Evolutionary conservation across 2,797 vertebrate species (phyloP).

Genomic region (Molossus alvarezi): DNA sequence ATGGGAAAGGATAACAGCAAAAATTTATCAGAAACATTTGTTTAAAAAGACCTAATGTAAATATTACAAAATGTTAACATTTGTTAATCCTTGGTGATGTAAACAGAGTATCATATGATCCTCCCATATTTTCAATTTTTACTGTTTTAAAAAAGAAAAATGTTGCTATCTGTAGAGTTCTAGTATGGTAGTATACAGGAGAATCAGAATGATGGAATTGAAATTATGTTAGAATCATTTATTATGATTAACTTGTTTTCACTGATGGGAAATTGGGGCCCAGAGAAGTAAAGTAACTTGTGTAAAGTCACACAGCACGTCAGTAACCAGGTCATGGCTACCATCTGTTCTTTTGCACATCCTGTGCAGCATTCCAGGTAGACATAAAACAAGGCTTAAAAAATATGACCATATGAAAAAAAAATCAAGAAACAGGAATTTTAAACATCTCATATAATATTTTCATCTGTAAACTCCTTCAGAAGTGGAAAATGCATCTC

Average conservation of each 20-base stretch:
- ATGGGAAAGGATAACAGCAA: background rate
- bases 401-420: background rate
- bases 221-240: background rate
- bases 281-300: background rate
- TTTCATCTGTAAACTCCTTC: background rate
- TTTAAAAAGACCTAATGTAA: background rate
- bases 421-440: background rate
- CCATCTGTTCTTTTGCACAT: background rate
- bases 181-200: background rate
- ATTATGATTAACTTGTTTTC: background rate
- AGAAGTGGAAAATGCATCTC: background rate
- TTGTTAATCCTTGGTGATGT: background rate
- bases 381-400: background rate
- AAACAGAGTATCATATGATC: background rate
- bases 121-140: background rate
- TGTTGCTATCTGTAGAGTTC: background rate
- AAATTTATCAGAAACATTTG: background rate
- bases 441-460: background rate
- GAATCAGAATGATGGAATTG: background rate
- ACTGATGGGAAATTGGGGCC: background rate
- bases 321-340: background rate
- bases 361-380: background rate
- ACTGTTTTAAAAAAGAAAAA: background rate
- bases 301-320: background rate
- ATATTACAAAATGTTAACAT: background rate